Conservation (phyloP, 1,140 invertebrate genomes). For the Leguminivora glycinivorella region DNA sequence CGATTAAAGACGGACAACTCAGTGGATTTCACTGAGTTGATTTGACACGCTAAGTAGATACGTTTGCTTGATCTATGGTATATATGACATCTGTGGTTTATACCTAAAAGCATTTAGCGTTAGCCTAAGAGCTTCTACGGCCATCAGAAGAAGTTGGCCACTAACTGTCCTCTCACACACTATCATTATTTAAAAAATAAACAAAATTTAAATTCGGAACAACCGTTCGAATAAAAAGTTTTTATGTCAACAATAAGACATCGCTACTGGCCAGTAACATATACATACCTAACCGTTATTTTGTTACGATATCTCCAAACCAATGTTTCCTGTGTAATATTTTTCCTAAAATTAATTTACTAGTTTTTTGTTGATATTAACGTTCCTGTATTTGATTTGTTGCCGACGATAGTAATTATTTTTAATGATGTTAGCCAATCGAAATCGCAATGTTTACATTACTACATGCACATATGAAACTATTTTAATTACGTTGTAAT, state of each 20-base stretch:
- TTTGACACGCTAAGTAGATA: too few relatives aligned
- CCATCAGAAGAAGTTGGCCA: background rate
- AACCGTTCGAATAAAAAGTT: slow-evolving; percentile 1
- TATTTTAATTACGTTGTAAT: slow-evolving; percentile 2
- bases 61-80: too few relatives aligned
- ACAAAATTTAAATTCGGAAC: slow-evolving; percentile 11
- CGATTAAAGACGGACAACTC: too few relatives aligned
- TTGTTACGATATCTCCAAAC: slow-evolving; percentile 32
- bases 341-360: slow-evolving; percentile 33
- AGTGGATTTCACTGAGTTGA: too few relatives aligned
- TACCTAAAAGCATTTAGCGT: too few relatives aligned
- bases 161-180: background rate
- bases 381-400: slow-evolving; percentile 34
- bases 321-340: slow-evolving; percentile 37
- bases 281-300: slow-evolving; percentile 40
- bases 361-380: slow-evolving; percentile 30
- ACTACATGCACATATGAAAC: slow-evolving; percentile 7
- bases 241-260: background rate
- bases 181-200: background rate
- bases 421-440: slow-evolving; percentile 24
- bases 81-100: too few relatives aligned
- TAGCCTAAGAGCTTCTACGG: too few relatives aligned
- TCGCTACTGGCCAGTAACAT: background rate
- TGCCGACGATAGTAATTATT: slow-evolving; percentile 29
- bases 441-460: slow-evolving; percentile 9